phyloP scores from a whole-genome alignment of 1,140 invertebrate genomes.

The Drosophila repletoides region DNA sequence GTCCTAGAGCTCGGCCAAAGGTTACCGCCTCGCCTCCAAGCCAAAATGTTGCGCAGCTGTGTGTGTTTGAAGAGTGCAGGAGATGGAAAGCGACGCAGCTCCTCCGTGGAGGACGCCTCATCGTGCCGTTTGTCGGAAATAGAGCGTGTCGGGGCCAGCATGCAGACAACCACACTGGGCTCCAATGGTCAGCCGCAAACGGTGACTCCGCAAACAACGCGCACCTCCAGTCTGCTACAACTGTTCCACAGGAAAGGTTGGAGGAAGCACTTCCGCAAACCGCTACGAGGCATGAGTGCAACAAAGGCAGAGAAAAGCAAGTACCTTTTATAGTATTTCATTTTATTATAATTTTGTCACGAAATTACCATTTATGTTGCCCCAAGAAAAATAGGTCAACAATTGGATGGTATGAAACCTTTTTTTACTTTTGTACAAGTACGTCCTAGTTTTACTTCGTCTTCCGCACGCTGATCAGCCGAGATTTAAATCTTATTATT shows the following conservation, averaged over 20 bases:
- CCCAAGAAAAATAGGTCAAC: no score
- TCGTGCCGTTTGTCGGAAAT: conserved; percentile 85
- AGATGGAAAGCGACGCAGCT: conserved; percentile 73
- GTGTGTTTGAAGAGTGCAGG: conserved; percentile 72
- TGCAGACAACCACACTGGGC: no score
- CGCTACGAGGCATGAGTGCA: conserved; percentile 85
- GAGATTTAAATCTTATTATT: no score
- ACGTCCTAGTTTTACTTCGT: no score
- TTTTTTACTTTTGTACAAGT: no score
- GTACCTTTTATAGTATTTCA: no score
- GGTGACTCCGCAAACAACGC: conserved; percentile 50
- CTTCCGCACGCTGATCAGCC: no score
- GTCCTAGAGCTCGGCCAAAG: no score
- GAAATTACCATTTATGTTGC: no score
- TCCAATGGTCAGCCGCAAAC: conserved; percentile 53
- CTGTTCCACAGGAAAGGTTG: conserved; percentile 82
- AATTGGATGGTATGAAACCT: no score
- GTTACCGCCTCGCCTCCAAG: conserved; percentile 21
- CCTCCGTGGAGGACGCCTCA: conserved; percentile 84
- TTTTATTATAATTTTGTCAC: no score
- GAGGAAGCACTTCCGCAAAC: conserved; percentile 84
- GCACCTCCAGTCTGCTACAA: conserved; percentile 82
- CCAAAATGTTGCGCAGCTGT: conserved; percentile 77
- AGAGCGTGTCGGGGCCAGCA: no score
- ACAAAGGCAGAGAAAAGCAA: conserved; percentile 88